Percentiles rank a stretch among this genome's conserved stretches.
Conservation (phyloP, 2,797 vertebrate genomes). For the Siniperca scherzeri region DNA sequence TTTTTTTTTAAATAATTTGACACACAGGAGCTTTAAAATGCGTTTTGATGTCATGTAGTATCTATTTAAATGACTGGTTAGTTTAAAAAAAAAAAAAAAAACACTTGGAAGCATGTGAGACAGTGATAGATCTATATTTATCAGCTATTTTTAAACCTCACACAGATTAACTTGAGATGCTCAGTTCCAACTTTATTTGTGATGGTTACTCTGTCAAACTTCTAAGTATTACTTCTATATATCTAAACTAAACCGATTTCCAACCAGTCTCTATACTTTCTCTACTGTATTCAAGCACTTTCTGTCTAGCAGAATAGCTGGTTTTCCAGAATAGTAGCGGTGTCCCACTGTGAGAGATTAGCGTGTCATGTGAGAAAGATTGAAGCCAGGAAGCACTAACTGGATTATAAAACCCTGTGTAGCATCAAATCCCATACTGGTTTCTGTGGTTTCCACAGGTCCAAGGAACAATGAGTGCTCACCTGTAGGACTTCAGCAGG, state of each 20-base stretch:
- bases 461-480: slow-evolving; percentile 40
- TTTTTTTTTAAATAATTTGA: not conserved
- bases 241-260: not conserved
- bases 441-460: slow-evolving; percentile 34
- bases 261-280: not conserved
- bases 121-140: slow-evolving; percentile 35
- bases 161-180: slow-evolving; percentile 25
- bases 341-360: slow-evolving; percentile 48
- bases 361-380: slow-evolving; percentile 44
- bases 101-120: not conserved
- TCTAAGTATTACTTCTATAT: not conserved
- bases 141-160: slow-evolving; percentile 51
- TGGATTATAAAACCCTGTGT: slow-evolving; percentile 44
- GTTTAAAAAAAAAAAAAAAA: not conserved
- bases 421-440: slow-evolving; percentile 16
- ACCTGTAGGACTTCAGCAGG: slow-evolving; percentile 88
- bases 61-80: not conserved
- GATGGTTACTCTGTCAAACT: not conserved
- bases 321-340: not conserved
- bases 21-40: not conserved
- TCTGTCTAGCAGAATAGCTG: not conserved
- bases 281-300: not conserved
- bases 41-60: not conserved
- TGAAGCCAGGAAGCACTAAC: slow-evolving; percentile 40
- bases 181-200: not conserved